A percentile compares a stretch with the other conserved stretches of the same genome.
phyloP scores from a whole-genome alignment of 2,113 vertebrate genomes.

The Casuarius casuarius region DNA sequence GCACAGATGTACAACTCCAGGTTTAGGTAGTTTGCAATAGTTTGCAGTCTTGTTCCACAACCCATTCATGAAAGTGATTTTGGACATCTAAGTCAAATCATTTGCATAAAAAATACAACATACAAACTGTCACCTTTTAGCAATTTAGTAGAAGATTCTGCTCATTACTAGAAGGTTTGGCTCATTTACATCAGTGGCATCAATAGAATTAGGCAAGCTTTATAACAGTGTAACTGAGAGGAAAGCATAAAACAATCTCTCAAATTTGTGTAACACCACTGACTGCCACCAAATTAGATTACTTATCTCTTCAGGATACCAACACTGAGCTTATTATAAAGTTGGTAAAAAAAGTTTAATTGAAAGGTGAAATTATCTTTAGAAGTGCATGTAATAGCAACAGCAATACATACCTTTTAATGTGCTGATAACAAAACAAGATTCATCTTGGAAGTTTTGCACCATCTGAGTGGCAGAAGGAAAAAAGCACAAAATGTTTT shows the following conservation, averaged over 20 bases:
- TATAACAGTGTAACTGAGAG: background rate
- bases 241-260: background rate
- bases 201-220: background rate
- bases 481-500: background rate
- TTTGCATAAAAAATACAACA: background rate
- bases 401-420: constrained; percentile 83
- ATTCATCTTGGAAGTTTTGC: constrained; percentile 92
- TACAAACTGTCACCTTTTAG: background rate
- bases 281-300: background rate
- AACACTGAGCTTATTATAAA: background rate
- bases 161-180: too few relatives aligned
- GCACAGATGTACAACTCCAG: background rate
- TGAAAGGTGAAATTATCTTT: background rate
- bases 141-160: background rate
- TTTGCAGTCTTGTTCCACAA: background rate
- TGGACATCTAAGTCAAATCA: background rate
- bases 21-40: background rate
- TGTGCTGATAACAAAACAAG: constrained; percentile 89
- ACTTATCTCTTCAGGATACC: constrained; percentile 21
- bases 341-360: background rate
- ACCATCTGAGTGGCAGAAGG: constrained; percentile 86
- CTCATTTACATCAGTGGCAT: background rate
- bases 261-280: background rate
- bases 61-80: background rate
- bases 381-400: background rate